Base-by-base conservation (phyloP, 1,140 invertebrate species). In the Luehdorfia chinensis region DNA sequence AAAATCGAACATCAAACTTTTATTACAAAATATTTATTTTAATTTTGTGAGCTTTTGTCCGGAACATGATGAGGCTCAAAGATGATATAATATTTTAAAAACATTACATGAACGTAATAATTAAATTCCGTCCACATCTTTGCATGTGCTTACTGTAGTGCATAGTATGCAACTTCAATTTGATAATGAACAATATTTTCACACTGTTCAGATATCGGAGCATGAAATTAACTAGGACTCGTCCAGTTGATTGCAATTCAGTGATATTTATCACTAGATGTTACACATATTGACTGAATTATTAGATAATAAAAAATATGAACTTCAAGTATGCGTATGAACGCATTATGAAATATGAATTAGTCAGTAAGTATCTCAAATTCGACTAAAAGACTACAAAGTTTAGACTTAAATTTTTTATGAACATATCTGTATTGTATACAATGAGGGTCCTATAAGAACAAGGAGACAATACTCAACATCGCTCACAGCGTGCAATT, bases 371-470 rank as follows among this genome's bases (percentile, higher is more conserved):
- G 77, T 70, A 79, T 85, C 74, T 83, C 78, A 75, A 72, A 80
- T 83, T 83, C 73, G 76, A 84, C 74, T 65, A 85, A 85, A 85
- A 85, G 81, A 85, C 81, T 85, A 78, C 66, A 77, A 78, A 74
- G 72, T 76, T 81, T 79, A 83, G 78, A 80, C 54, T 85, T 70
- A 79, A 83, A 75, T 73, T 79, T n/a, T 78, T 79, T 73, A 79
- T 75, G 66, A 81, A 85, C 81, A 85, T 85, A 85, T 85, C 81
- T 74, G 66, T 75, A 67, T 66, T 61, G 75, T 81, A 83, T 77
- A 80, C 68, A 74, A 67, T 52, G 60, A 61, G 57, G 70, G 59
- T 69, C 52, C 71, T 69, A 65, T 52, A 34, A 50, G 70, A 75
- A 73, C 64, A 75, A 75, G 70, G 63, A 77, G 75, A 83, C 69